Conservation (phyloP, 2,888 invertebrate species). For the Rosalia funebris region DNA sequence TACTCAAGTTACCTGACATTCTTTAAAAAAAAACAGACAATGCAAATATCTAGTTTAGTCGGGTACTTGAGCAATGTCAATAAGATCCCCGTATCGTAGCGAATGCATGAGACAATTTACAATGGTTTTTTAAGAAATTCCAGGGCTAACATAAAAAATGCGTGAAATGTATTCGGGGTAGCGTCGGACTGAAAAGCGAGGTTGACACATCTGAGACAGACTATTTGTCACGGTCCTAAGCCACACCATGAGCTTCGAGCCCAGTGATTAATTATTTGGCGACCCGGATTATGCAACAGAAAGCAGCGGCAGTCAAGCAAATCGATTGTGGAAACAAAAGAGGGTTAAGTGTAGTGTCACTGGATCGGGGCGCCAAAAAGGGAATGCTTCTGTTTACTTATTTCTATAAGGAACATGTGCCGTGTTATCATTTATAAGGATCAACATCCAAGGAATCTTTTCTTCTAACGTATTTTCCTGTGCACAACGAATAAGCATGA, state of each 20-base stretch:
- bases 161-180: slow-evolving; percentile 54
- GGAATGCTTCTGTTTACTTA: slow-evolving; percentile 30
- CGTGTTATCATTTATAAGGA: slow-evolving; percentile 40
- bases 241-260: slow-evolving; percentile 54
- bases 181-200: slow-evolving; percentile 51
- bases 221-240: slow-evolving; percentile 60
- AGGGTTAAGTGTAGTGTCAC: slow-evolving; percentile 54
- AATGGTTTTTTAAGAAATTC: slow-evolving; percentile 37
- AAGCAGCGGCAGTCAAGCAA: slow-evolving; percentile 53
- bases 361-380: slow-evolving; percentile 30
- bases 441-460: slow-evolving; percentile 26
- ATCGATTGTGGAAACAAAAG: slow-evolving; percentile 54
- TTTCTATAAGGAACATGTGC: slow-evolving; percentile 26
- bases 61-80: slow-evolving; percentile 36
- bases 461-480: slow-evolving; percentile 30
- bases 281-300: slow-evolving; percentile 57
- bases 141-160: slow-evolving; percentile 49
- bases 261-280: slow-evolving; percentile 59
- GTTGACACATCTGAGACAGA: slow-evolving; percentile 60
- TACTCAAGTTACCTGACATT: slow-evolving; percentile 46
- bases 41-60: slow-evolving; percentile 44
- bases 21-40: slow-evolving; percentile 46
- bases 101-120: slow-evolving; percentile 36
- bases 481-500: no score
- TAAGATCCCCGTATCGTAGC: slow-evolving; percentile 26